Evolutionary conservation across 2,797 vertebrate genomes (phyloP).

Genomic region (Benthosema pterotum): DNA sequence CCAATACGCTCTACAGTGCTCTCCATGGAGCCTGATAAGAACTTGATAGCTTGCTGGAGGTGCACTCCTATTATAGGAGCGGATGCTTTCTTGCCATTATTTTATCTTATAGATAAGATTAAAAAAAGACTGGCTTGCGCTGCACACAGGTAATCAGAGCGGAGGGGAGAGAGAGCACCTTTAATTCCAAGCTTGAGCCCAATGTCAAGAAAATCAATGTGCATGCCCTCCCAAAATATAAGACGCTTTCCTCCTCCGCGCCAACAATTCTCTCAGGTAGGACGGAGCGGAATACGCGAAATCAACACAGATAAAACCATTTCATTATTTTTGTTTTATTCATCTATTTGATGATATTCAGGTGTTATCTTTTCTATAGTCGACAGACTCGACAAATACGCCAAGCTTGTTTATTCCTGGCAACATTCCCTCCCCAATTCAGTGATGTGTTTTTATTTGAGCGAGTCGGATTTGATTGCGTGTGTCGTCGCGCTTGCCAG

Average conservation of each 20-base stretch:
- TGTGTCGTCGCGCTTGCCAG: constrained; percentile 54
- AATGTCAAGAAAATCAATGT: constrained; percentile 77
- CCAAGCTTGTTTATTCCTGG: constrained; percentile 21
- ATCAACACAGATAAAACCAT: constrained; percentile 51
- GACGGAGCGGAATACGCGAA: constrained; percentile 24
- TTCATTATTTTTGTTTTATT: constrained; percentile 38
- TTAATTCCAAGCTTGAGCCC: constrained; percentile 69
- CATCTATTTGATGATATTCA: constrained; percentile 24
- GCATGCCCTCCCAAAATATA: constrained; percentile 68
- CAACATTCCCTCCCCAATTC: constrained; percentile 36
- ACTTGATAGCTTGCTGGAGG: constrained; percentile 53
- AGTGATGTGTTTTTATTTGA: constrained; percentile 52
- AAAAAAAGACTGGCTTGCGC: constrained; percentile 58
- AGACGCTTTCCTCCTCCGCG: constrained; percentile 37
- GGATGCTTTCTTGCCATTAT: constrained; percentile 61
- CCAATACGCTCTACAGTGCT: constrained; percentile 43
- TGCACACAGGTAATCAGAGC: constrained; percentile 70
- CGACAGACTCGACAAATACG: constrained; percentile 10
- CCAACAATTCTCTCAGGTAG: constrained; percentile 48
- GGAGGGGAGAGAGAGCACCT: constrained; percentile 63
- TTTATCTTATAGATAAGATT: constrained; percentile 73
- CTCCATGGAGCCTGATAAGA: constrained; percentile 58
- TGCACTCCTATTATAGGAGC: constrained; percentile 54
- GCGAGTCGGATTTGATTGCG: constrained; percentile 57
- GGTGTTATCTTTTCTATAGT: not conserved